Evolutionary conservation across 2,888 invertebrate species (phyloP), one percentile per base, ranked within the genome.

Genomic region (Dolomedes plantarius): DNA sequence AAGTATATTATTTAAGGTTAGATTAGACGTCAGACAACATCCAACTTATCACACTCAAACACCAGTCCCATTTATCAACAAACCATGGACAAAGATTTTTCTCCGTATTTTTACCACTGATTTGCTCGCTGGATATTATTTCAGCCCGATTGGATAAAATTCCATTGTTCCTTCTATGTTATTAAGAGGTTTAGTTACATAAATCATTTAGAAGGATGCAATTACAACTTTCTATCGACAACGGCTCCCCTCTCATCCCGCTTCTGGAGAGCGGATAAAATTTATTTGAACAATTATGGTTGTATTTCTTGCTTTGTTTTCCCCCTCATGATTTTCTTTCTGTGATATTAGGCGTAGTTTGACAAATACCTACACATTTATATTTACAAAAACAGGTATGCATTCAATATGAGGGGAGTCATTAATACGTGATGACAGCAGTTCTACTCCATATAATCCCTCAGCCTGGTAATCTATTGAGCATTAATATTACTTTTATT

Each of bases 111-210:
- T 56, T 56, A 56, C 23, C 56, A 23, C 23, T 56, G 23, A 56
- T 56, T 56, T 23, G 56, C 23, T 56, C 5, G 56, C 56, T 23
- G 56, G 56, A 56, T 56, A 56, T 56, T 56, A 56, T 56, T 56
- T 56, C 56, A 19, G 23, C 23, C 56, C 56, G 23, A 56, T 56
- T 56, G 23, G 56, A 56, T 56, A 56, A 56, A 56, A 56, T 23
- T 56, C 46, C n/a, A 16, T 46, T 46, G 46, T 46, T 46, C 46
- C n/a, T 23, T 5, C 23, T 56, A 56, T 56, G 23, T 23, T 56
- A 56, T 56, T 56, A 56, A 56, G 56, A 56, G 56, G 56, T 19
- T 56, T 56, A 56, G 56, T 41, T 56, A 56, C 11, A 56, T 56
- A 56, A 56, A 56, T 56, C 56, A 56, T 56, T 56, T 56, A 56